Evolutionary conservation across 2,888 invertebrate genomes (phyloP).

Genomic region (Drosophila gaucha): DNA sequence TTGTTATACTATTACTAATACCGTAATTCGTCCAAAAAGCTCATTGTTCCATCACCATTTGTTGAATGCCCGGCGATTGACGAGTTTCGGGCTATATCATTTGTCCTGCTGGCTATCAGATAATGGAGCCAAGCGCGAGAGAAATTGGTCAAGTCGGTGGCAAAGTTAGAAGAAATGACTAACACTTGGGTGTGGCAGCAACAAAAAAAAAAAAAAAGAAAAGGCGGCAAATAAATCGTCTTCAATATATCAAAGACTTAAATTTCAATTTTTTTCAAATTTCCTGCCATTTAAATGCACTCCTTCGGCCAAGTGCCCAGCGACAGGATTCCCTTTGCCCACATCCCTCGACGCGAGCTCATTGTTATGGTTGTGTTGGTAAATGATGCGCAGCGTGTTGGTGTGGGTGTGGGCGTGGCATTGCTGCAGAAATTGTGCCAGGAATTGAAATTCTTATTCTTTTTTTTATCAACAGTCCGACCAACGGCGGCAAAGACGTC

Average conservation of each 20-base stretch:
- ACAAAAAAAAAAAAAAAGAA: background rate
- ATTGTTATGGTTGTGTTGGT: constrained; percentile 75
- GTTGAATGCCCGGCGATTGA: background rate
- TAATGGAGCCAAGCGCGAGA: constrained; percentile 6
- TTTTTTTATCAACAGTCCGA: constrained; percentile 45
- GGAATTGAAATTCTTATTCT: constrained; percentile 67
- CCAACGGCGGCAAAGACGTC: constrained; percentile 66
- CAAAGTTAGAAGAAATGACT: constrained; percentile 47
- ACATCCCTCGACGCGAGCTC: constrained; percentile 18
- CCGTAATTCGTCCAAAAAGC: too few relatives aligned
- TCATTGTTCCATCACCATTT: background rate
- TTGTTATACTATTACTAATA: too few relatives aligned
- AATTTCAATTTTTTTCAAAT: constrained; percentile 82
- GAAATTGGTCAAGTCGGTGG: constrained; percentile 43
- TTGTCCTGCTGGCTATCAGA: constrained; percentile 7
- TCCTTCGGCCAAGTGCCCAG: constrained; percentile 65
- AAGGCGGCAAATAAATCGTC: constrained; percentile 73
- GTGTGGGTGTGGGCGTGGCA: constrained; percentile 50
- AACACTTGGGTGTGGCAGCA: constrained; percentile 35
- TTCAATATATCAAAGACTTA: constrained; percentile 81
- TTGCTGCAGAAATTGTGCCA: constrained; percentile 74
- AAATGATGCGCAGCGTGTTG: constrained; percentile 60
- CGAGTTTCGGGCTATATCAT: background rate
- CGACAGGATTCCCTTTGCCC: constrained; percentile 21
- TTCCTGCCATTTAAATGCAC: constrained; percentile 80